Conservation (phyloP, 2,113 vertebrate species). For the Casuarius casuarius region DNA sequence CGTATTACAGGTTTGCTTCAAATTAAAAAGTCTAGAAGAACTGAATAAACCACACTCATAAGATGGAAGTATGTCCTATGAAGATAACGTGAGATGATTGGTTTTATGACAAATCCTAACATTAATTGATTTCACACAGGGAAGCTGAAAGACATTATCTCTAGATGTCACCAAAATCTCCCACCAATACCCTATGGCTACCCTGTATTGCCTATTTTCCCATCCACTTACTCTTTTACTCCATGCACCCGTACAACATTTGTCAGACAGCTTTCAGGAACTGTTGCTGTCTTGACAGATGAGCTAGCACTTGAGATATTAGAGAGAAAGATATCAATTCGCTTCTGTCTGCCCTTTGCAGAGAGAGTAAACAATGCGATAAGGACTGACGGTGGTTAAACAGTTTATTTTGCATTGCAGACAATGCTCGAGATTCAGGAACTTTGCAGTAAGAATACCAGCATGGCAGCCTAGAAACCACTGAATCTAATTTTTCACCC, state of each 20-base stretch:
- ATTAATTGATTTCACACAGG: not conserved
- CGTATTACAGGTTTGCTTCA: not conserved
- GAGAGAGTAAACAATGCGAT: not conserved
- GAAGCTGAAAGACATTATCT: not conserved
- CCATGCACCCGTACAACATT: accelerated
- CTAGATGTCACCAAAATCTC: not conserved
- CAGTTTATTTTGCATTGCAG: not conserved
- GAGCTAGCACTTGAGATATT: not conserved
- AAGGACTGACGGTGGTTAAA: not conserved
- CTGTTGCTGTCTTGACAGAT: not conserved
- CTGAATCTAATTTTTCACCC: not conserved
- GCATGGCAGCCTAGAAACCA: not conserved
- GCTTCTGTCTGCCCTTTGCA: not conserved
- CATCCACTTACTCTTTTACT: not conserved
- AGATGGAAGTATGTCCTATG: not conserved
- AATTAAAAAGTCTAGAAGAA: not conserved
- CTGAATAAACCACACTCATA: not conserved
- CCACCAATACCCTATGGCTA: not conserved
- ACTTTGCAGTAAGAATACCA: not conserved
- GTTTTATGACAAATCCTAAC: not conserved
- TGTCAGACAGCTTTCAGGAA: not conserved
- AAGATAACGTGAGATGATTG: not conserved
- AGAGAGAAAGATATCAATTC: not conserved
- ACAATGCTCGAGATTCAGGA: not conserved
- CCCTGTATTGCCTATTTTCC: accelerated